Evolutionary conservation across 2,797 vertebrate genomes (phyloP), one percentile per base, ranked within the genome.

Genomic region (Scarus forsteni): DNA sequence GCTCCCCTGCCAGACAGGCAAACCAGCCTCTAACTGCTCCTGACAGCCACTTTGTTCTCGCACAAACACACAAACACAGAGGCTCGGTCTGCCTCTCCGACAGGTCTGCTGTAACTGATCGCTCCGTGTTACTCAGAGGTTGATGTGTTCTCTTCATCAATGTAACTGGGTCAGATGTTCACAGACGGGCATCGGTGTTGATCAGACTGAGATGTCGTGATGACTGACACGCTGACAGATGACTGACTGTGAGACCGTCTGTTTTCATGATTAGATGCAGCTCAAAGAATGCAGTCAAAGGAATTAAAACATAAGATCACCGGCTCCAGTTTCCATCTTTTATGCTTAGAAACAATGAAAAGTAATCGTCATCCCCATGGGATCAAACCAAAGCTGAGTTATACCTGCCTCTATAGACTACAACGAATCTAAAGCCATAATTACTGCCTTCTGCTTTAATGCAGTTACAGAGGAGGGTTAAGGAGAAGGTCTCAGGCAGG

Each of bases 1-100:
- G 84, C 61, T 87, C 66, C 51, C 39, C 70, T 65, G 79, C 72
- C 88, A 86, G 77, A 81, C 73, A 51, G 58, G 52, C 73, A 76
- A 64, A 80, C 43, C 80, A 68, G 62, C 70, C 77, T 72, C 84
- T 90, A 92, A 92, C 88, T 48, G 75, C 82, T 80, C 73, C 81
- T 87, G 88, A 92, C 90, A 91, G 75, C 66, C 83, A 84, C 81
- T 91, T 81, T 85, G 80, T 86, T 85, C 80, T 71, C 53, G 16
- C 7, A 34, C 42, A 39, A 42, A 40, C 56, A 60, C 8, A 12
- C 0, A 15, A 0, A 53, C 40, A 12, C 66, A 51, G n/a, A 18
- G 53, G 70, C 68, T 66, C 63, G 38, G 53, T 56, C 39, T 51
- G 52, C 56, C 38, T 42, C 66, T 66, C 51, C 61, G 76, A 76